Base-by-base conservation (phyloP, 2,888 invertebrate species). In the Globia sparganii region DNA sequence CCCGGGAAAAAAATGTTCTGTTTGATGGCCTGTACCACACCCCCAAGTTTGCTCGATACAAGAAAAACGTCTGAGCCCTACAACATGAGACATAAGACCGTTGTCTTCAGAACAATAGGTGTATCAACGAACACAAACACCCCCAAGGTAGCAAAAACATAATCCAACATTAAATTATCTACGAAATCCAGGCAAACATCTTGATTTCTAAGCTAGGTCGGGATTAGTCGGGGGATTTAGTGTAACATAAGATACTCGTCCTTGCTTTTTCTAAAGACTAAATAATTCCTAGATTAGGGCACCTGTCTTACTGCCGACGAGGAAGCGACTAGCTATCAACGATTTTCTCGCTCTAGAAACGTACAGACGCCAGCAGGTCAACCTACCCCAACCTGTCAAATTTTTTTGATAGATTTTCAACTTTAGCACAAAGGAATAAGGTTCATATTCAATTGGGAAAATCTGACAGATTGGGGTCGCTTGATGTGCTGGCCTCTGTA, bases 91-190 rank as follows among this genome's bases (percentile, higher is more conserved):
- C 34, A 34, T 34, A 34, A 34, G 6, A 46, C 58, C 58, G 15
- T 31, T 58, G 9, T 58, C 37, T 40, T 15, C 1, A n/a, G 28
- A 76, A 82, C 77, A 82, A 76, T 82, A 76, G 64, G 6, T 56
- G n/a, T 28, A 8, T 13, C 25, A 46, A 37, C n/a, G 1, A 25
- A 49, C 37, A 67, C 28, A 31, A 18, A 43, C 6, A n/a, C 9
- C 2, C n/a, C 6, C 3, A 25, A 49, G 28, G 56, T 21, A 76
- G 25, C 67, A 64, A 79, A 74, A 82, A 68, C 61, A 11, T 46
- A 31, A 46, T n/a, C 25, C 61, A 43, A 74, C 49, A 25, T 28
- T 58, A 68, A 37, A 79, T 49, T 76, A 34, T 58, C 15, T 25
- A 56, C 77, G 15, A 34, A 76, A 64, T 58, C 25, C 40, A 0